A percentile compares a stretch with the other conserved stretches of the same genome.
phyloP scores from a whole-genome alignment of 2,888 invertebrate species.

The Thera britannica region DNA sequence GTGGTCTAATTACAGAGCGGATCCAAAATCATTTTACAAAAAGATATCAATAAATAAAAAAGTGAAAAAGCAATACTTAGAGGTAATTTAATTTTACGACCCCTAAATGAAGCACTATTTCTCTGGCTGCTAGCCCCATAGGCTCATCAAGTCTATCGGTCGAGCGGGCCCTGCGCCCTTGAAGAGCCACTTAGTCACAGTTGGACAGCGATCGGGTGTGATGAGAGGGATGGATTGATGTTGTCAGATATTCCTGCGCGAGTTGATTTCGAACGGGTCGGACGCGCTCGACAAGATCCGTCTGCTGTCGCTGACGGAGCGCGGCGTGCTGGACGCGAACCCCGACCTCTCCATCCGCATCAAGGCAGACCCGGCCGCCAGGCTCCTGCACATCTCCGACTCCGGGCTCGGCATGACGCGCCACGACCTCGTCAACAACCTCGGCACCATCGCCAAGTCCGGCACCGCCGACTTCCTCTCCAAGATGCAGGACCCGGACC shows the following conservation, averaged over 20 bases:
- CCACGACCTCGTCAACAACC: slow-evolving; percentile 95
- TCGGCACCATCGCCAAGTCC: slow-evolving; percentile 99
- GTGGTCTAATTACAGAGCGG: no score
- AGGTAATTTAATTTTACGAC: no score
- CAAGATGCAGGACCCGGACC: slow-evolving; percentile 91
- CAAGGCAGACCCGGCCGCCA: slow-evolving; percentile 96
- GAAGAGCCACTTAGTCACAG: no score
- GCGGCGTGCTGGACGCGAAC: slow-evolving; percentile 90
- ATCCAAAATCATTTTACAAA: no score
- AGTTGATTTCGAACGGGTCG: slow-evolving; percentile 99
- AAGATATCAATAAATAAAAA: no score
- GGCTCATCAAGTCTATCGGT: no score
- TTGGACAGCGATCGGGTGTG: no score
- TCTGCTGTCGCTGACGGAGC: slow-evolving; percentile 95
- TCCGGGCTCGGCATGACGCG: slow-evolving; percentile 99
- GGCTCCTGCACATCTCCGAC: slow-evolving; percentile 96
- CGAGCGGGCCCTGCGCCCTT: no score
- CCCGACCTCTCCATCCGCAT: slow-evolving; percentile 95
- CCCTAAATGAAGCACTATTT: no score
- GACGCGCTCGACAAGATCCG: slow-evolving; percentile 99
- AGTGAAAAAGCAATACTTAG: no score
- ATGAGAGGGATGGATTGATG: neutral
- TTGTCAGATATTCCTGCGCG: slow-evolving; percentile 95
- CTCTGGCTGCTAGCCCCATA: no score
- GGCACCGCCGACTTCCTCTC: slow-evolving; percentile 98